These are phyloP conservation scores for Clusia tigrina DNA, from an alignment of 2,888 invertebrate genomes.

Conservation along the genomic window DNA sequence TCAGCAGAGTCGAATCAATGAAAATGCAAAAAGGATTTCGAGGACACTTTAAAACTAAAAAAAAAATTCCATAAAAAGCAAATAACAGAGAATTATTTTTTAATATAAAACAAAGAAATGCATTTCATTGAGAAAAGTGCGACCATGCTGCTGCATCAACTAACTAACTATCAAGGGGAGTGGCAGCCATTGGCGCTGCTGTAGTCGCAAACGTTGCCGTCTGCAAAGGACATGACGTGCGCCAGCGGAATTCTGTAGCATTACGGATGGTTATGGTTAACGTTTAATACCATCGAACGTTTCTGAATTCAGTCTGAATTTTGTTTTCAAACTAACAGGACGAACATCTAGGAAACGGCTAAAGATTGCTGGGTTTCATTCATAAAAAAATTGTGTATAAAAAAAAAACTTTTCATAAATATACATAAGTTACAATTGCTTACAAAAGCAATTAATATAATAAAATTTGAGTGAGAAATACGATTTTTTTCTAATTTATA, in stretches of 20 bases:
- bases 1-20: slow-evolving; percentile 1
- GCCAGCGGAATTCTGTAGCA: slow-evolving; percentile 41
- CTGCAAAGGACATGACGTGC: slow-evolving; percentile 40
- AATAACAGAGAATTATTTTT: background rate
- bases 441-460: too few relatives aligned
- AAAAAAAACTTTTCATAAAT: too few relatives aligned
- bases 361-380: too few relatives aligned
- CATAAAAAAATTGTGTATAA: too few relatives aligned
- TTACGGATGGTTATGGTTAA: slow-evolving; percentile 51
- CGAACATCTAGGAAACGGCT: too few relatives aligned
- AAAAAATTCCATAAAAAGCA: slow-evolving; percentile 1
- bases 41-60: slow-evolving; percentile 26
- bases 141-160: too few relatives aligned
- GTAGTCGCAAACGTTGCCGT: background rate
- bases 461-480: too few relatives aligned
- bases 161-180: background rate
- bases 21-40: slow-evolving; percentile 29
- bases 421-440: too few relatives aligned
- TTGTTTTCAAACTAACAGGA: slow-evolving; percentile 57
- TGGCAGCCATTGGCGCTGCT: background rate
- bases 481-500: too few relatives aligned
- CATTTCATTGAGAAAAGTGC: slow-evolving; percentile 47
- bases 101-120: slow-evolving; percentile 5
- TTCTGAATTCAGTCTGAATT: slow-evolving; percentile 58
- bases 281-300: slow-evolving; percentile 47